Percentiles rank a stretch among this genome's conserved stretches.
phyloP scores from a whole-genome alignment of 2,888 invertebrate genomes.

The Perithous albicinctus region DNA sequence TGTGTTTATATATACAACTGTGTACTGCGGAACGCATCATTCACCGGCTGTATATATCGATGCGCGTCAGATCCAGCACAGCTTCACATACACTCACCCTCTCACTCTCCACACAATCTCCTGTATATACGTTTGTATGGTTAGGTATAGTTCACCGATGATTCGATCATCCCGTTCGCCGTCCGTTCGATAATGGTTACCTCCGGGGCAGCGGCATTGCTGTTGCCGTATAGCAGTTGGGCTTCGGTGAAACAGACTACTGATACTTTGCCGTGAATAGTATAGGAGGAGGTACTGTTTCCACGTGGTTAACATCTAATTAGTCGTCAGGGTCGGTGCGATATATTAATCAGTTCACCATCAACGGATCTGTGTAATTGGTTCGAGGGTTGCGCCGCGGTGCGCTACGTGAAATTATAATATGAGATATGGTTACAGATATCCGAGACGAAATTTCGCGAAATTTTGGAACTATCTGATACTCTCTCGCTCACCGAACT shows the following conservation, averaged over 20 bases:
- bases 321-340: constrained; percentile 51
- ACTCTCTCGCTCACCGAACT: too few species aligned
- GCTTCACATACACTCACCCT: background rate
- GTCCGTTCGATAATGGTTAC: constrained; percentile 69
- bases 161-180: constrained; percentile 61
- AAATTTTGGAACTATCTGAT: too few species aligned
- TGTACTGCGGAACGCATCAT: constrained; percentile 29
- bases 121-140: background rate
- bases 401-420: background rate
- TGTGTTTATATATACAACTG: constrained; percentile 9
- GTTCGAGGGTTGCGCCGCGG: background rate
- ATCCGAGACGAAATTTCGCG: background rate
- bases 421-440: background rate
- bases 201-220: too few species aligned
- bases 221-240: too few species aligned
- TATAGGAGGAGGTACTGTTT: constrained; percentile 36
- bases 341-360: constrained; percentile 45
- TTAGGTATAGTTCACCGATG: constrained; percentile 48
- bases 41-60: constrained; percentile 13
- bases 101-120: background rate
- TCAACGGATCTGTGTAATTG: constrained; percentile 38
- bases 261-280: constrained; percentile 25
- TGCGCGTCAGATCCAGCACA: background rate
- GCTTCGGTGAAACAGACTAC: background rate
- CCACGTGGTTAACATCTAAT: constrained; percentile 65